A percentile compares a stretch with the other conserved stretches of the same genome.
Conservation (phyloP, 2,888 invertebrate genomes). For the Spialia ferax region DNA sequence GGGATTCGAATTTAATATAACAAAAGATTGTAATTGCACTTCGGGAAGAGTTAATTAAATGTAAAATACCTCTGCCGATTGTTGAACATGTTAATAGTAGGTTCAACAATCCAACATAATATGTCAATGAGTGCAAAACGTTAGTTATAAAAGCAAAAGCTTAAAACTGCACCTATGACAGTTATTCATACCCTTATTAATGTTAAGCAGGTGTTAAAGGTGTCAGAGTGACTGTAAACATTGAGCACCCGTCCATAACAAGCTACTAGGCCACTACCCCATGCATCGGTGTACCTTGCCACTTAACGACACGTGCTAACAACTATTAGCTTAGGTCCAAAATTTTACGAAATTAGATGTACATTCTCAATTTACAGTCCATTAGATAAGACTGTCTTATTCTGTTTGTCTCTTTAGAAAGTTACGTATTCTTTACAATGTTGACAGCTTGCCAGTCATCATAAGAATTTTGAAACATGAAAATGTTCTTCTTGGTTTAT, state of each 20-base stretch:
- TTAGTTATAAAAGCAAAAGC: no score
- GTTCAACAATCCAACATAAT: no score
- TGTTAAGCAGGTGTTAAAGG: slow-evolving; percentile 6
- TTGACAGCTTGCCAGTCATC: background rate
- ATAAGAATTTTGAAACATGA: background rate
- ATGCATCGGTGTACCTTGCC: slow-evolving; percentile 42
- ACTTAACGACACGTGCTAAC: slow-evolving; percentile 44
- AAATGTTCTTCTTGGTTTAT: background rate
- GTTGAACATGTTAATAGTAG: no score
- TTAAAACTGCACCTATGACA: no score
- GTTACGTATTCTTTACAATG: background rate
- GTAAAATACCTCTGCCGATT: no score
- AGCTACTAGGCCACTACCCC: slow-evolving; percentile 29
- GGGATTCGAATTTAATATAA: no score
- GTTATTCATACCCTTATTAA: background rate
- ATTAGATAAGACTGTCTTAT: slow-evolving; percentile 14
- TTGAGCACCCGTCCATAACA: background rate
- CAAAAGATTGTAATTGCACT: no score
- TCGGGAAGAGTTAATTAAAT: no score
- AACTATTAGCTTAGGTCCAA: slow-evolving; percentile 19
- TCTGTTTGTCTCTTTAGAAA: slow-evolving; percentile 17
- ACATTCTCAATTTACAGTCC: slow-evolving; percentile 38
- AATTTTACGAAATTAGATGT: slow-evolving; percentile 21
- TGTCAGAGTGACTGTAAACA: slow-evolving; percentile 1
- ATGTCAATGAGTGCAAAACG: no score